A percentile compares a stretch with the other conserved stretches of the same genome.
These are phyloP conservation scores for Drosophila teissieri DNA, from an alignment of 1,140 invertebrate species.

Conservation along the genomic window DNA sequence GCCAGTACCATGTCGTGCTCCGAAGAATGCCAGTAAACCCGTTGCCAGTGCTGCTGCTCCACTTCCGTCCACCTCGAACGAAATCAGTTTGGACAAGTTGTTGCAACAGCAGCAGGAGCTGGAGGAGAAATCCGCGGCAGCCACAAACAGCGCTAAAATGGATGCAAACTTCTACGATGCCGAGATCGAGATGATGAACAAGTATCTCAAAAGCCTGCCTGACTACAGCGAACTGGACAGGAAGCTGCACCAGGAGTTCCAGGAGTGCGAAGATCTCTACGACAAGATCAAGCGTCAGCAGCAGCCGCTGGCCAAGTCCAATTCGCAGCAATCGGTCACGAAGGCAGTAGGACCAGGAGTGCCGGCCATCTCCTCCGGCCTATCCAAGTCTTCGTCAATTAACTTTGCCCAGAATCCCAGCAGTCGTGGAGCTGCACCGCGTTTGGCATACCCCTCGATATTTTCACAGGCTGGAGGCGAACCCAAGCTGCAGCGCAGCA, in stretches of 20 bases:
- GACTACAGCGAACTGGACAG: conserved; percentile 83
- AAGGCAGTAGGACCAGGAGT: conserved; percentile 8
- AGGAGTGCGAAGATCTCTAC: conserved; percentile 83
- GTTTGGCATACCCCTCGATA: conserved; percentile 79
- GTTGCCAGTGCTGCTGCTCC: neutral
- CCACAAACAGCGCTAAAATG: conserved; percentile 67
- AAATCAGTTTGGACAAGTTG: conserved; percentile 74
- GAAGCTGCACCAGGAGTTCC: conserved; percentile 81
- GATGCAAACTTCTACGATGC: conserved; percentile 83
- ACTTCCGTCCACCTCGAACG: neutral
- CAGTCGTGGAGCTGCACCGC: conserved; percentile 23
- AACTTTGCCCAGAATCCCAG: conserved; percentile 62
- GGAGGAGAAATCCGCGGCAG: conserved; percentile 71
- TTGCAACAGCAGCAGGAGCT: conserved; percentile 76
- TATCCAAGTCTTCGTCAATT: conserved; percentile 73
- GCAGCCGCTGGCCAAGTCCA: conserved; percentile 74
- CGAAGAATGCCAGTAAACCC: conserved; percentile 46
- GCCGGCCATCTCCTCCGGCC: conserved; percentile 8
- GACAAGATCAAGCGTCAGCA: conserved; percentile 75
- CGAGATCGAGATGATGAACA: conserved; percentile 84
- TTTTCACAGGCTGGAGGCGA: conserved; percentile 52
- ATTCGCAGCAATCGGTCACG: conserved; percentile 68
- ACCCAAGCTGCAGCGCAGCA: conserved; percentile 78
- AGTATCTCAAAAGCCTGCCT: conserved; percentile 83
- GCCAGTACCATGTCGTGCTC: conserved; percentile 72